These are phyloP conservation scores for Myotis brandtii DNA, from an alignment of 2,113 vertebrate genomes.

Conservation along the genomic window DNA sequence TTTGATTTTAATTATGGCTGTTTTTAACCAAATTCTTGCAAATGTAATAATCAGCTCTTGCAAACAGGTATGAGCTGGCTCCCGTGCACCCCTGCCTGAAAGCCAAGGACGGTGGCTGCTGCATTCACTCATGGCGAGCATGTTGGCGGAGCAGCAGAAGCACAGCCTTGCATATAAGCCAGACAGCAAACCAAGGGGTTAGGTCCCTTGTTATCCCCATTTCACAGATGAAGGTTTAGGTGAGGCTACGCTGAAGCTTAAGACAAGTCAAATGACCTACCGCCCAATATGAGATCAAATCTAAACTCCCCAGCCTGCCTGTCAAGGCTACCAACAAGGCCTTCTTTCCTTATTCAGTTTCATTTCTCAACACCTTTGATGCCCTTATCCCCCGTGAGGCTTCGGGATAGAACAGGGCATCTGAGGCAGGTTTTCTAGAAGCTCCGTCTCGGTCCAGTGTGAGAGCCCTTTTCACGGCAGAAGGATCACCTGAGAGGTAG, in stretches of 20 bases:
- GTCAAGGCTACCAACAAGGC: neutral
- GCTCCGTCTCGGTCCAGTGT: neutral
- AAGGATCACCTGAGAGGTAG: neutral
- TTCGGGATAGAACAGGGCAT: neutral
- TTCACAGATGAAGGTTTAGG: neutral
- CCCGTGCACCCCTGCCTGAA: too few relatives aligned
- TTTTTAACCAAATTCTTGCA: slow-evolving; percentile 2
- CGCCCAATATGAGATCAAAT: neutral
- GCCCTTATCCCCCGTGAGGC: neutral
- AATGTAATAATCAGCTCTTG: neutral
- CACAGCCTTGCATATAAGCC: neutral
- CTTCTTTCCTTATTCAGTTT: neutral
- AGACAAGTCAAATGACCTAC: neutral
- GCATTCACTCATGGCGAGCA: neutral
- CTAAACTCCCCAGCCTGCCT: neutral
- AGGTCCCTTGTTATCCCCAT: neutral
- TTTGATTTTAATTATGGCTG: neutral
- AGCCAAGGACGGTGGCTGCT: too few relatives aligned
- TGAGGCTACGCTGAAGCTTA: neutral
- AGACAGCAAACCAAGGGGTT: neutral
- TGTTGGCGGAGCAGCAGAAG: neutral
- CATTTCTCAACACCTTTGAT: neutral
- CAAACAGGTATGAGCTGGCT: too few relatives aligned
- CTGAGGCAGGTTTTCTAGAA: neutral
- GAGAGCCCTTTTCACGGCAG: neutral